Percentiles rank a stretch among this genome's conserved stretches.
Evolutionary conservation across 2,113 vertebrate species (phyloP).

Genomic region (Aviceda subcristata): DNA sequence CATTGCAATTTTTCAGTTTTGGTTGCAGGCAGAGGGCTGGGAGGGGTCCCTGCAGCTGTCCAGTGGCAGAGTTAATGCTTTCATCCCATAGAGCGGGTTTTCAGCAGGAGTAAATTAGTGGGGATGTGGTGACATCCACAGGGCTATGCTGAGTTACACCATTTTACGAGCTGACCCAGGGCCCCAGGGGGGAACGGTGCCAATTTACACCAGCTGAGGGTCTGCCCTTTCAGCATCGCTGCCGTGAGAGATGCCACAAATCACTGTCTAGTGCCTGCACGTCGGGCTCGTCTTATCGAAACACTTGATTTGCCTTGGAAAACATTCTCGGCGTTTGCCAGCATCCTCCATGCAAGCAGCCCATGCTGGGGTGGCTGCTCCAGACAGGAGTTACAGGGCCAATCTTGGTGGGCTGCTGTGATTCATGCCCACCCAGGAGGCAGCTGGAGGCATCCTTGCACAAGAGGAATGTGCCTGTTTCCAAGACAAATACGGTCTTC

Average conservation of each 20-base stretch:
- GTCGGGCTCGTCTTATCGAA: neutral
- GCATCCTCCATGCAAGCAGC: neutral
- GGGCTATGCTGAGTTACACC: neutral
- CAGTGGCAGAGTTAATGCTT: neutral
- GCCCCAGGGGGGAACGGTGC: rapidly evolving
- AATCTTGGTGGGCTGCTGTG: neutral
- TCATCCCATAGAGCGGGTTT: rapidly evolving
- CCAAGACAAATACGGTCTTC: constrained; percentile 1
- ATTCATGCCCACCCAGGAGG: neutral
- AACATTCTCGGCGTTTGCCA: rapidly evolving
- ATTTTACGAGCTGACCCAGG: neutral
- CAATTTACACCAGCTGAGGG: neutral
- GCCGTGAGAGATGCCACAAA: neutral
- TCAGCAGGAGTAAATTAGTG: neutral
- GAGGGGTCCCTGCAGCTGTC: neutral
- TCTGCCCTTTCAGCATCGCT: neutral
- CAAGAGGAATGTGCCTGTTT: constrained; percentile 54
- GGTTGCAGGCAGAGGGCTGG: neutral
- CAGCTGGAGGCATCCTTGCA: neutral
- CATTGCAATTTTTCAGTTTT: neutral
- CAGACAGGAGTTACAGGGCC: neutral
- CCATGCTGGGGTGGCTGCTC: neutral
- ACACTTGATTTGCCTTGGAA: neutral
- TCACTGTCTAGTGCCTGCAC: neutral
- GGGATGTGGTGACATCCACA: neutral